These are phyloP conservation scores for Odontesthes bonariensis DNA, from an alignment of 2,113 vertebrate genomes.

Conservation along the genomic window DNA sequence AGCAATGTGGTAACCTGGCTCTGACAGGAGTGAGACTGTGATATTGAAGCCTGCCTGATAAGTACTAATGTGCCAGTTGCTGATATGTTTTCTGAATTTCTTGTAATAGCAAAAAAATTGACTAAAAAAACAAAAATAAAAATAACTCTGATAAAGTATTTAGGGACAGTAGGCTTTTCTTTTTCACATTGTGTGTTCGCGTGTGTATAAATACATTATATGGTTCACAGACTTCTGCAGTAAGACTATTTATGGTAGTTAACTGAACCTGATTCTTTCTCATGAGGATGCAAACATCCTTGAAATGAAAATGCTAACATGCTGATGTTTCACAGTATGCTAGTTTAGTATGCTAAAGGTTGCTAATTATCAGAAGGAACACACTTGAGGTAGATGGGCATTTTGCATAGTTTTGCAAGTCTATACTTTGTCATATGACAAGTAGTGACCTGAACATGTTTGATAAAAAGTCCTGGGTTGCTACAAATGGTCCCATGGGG, in stretches of 20 bases:
- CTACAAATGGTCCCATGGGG: neutral
- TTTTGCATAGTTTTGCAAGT: neutral
- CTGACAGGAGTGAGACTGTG: conserved; percentile 31
- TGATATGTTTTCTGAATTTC: neutral
- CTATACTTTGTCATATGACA: neutral
- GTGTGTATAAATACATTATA: no score
- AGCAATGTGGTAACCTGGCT: conserved; percentile 28
- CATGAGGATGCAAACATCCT: no score
- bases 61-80: neutral
- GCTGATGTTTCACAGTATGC: neutral
- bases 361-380: neutral
- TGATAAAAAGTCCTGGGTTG: neutral
- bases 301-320: neutral
- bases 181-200: neutral
- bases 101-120: neutral
- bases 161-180: neutral
- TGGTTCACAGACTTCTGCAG: no score
- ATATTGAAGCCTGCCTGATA: neutral
- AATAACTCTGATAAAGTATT: neutral
- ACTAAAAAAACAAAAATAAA: neutral
- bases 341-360: neutral
- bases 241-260: no score
- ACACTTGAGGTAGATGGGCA: neutral
- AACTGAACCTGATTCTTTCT: no score
- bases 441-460: neutral